Base-by-base conservation (phyloP, 2,113 vertebrate genomes). In the Nothoprocta perdicaria region DNA sequence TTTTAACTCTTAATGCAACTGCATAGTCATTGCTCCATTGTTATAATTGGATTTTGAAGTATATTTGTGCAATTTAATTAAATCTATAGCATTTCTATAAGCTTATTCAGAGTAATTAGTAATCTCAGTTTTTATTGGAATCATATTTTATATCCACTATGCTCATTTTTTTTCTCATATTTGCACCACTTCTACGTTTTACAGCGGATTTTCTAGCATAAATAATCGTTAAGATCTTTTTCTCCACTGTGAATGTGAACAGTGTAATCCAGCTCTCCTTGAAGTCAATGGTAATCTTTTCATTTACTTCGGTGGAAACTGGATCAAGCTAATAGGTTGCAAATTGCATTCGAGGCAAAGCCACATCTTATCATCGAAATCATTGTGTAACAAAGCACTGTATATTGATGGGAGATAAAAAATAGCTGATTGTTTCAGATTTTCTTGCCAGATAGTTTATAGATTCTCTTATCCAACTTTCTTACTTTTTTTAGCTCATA, bases 1-100 rank as follows among this genome's bases (percentile, higher is more conserved):
- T 84, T 96, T 96, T 96, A 96, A 96, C 94, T 95, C 94, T 96
- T 95, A 80, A 66, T 90, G 93, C 61, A 89, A 94, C 92, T 89
- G 35, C 82, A 63, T 93, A 94, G 95, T 95, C 91, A 85, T 89
- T 82, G 63, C 80, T 91, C 80, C 75, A 62, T 80, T 91, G 86
- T 69, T 82, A 3, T 96, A 96, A 96, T 95, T 95, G 88, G 91
- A 96, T 96, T 92, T 94, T n/a, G 33, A 89, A 95, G 94, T 88
- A 84, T 89, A 93, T 94, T 92, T 95, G 50, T 91, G 83, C 67
- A 82, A 82, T 93, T 95, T 93, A 95, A 96, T 95, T 92, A 93
- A 50, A 74, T 94, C 87, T 72, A 84, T 71, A 84, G 83, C 67
- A 62, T 93, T 93, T 93, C 84, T 88, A 78, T 67, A 85, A 93